Evolutionary conservation across 2,888 invertebrate genomes (phyloP).

Genomic region (Drosophila flavopinicola): DNA sequence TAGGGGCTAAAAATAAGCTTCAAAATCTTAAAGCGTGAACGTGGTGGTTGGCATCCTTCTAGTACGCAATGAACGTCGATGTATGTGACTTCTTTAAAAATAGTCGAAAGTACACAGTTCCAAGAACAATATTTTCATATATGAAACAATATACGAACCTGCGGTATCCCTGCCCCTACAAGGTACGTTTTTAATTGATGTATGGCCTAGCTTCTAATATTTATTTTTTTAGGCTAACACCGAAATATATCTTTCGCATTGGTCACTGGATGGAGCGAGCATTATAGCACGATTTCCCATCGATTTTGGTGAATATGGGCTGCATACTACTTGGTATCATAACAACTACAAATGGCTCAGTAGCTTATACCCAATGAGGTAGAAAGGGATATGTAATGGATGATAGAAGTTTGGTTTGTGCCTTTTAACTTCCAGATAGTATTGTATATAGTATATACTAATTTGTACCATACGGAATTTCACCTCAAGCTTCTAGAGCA

Average conservation of each 20-base stretch:
- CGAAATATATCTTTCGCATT: not conserved
- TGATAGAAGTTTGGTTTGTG: too few relatives aligned
- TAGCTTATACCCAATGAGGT: not conserved
- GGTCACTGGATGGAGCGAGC: not conserved
- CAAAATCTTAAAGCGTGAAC: not conserved
- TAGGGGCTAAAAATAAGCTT: not conserved
- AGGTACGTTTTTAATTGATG: not conserved
- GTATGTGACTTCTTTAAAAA: not conserved
- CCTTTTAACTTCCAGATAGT: too few relatives aligned
- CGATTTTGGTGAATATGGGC: not conserved
- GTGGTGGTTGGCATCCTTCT: constrained; percentile 3
- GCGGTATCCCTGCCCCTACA: not conserved
- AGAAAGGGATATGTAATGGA: not conserved
- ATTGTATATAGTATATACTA: too few relatives aligned
- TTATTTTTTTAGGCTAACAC: not conserved
- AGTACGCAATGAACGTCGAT: not conserved
- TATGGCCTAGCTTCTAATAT: not conserved
- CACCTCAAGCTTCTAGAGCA: too few relatives aligned
- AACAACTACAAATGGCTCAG: not conserved
- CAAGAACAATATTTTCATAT: not conserved
- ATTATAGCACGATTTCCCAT: not conserved
- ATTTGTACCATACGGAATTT: too few relatives aligned
- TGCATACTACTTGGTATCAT: not conserved
- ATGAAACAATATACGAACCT: not conserved
- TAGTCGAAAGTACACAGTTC: not conserved